Percentiles rank a stretch among this genome's conserved stretches.
phyloP scores from a whole-genome alignment of 2,113 vertebrate species.

The Sphyrna mokarran region DNA sequence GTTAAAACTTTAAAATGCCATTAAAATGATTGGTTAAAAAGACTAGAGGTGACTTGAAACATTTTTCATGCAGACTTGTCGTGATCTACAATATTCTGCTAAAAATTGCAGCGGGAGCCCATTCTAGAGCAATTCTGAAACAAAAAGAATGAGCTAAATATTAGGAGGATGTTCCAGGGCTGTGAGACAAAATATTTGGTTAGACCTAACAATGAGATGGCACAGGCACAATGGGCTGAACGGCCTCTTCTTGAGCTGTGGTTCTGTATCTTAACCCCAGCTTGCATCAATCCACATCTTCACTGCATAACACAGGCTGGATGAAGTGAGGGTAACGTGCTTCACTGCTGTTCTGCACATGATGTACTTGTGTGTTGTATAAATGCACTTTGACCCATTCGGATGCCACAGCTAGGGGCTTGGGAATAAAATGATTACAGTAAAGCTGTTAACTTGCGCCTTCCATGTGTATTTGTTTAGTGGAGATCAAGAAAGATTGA shows the following conservation, averaged over 20 bases:
- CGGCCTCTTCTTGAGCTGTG: neutral
- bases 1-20: no score
- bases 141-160: neutral
- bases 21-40: neutral
- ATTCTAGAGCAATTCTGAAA: neutral
- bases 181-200: neutral
- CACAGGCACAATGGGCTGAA: neutral
- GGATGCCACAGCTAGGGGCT: neutral
- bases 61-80: neutral
- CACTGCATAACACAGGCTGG: neutral
- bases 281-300: neutral
- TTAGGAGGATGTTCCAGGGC: neutral
- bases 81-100: neutral
- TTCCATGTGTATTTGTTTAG: neutral
- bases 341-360: neutral
- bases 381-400: neutral
- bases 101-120: neutral
- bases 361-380: neutral
- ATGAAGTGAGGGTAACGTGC: neutral
- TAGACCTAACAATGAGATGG: neutral
- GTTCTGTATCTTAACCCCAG: neutral
- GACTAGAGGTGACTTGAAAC: neutral
- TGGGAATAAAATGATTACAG: neutral
- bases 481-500: neutral
- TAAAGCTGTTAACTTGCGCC: neutral